Evolutionary conservation across 2,113 vertebrate species (phyloP).

Genomic region (Hyla sarda): DNA sequence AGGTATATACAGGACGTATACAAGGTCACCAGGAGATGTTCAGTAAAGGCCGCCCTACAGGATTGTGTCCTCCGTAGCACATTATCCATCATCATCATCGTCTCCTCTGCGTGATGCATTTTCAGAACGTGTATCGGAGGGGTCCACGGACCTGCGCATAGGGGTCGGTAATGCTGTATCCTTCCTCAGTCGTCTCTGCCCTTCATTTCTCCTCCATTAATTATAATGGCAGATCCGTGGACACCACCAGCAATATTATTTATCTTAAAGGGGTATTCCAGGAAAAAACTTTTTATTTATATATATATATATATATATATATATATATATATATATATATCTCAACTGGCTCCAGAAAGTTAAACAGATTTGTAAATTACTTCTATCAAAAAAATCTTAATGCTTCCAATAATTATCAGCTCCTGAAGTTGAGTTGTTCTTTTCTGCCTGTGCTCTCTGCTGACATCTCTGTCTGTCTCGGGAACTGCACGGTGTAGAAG

Average conservation of each 20-base stretch:
- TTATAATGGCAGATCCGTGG: background rate
- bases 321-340: too few species aligned
- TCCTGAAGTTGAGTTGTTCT: too few species aligned
- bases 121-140: background rate
- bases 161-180: background rate
- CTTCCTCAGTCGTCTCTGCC: background rate
- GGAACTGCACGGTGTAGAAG: too few species aligned
- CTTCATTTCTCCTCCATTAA: background rate
- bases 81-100: background rate
- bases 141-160: background rate
- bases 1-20: background rate
- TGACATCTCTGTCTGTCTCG: too few species aligned
- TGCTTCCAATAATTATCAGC: too few species aligned
- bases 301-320: too few species aligned
- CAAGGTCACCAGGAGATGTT: slow-evolving; percentile 15
- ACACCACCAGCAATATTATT: background rate
- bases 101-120: background rate
- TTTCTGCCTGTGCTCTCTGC: too few species aligned
- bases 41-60: background rate
- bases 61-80: background rate
- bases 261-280: too few species aligned
- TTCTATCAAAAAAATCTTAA: too few species aligned
- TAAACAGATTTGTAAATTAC: too few species aligned
- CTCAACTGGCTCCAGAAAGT: too few species aligned
- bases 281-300: too few species aligned